phyloP scores from a whole-genome alignment of 2,113 vertebrate genomes.

The Prolemur simus region DNA sequence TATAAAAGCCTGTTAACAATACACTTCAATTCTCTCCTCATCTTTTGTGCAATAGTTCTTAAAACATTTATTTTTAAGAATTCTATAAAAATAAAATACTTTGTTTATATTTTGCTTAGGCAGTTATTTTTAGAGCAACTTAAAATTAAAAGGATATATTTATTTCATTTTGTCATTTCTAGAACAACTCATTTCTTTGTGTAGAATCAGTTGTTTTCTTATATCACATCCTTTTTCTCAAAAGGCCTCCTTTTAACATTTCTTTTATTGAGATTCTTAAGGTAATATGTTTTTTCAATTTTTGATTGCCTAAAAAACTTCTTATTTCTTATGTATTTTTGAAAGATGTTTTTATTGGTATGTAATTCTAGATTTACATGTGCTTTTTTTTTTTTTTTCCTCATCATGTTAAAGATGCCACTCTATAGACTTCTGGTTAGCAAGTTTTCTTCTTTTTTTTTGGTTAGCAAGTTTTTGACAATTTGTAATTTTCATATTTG shows the following conservation, averaged over 20 bases:
- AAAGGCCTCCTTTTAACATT: neutral
- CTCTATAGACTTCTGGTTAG: neutral
- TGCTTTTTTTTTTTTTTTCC: too few relatives aligned
- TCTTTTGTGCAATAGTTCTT: neutral
- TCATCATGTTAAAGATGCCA: neutral
- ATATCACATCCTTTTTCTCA: neutral
- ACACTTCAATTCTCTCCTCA: neutral
- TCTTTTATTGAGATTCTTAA: too few relatives aligned
- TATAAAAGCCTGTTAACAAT: neutral
- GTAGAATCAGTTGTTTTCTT: neutral
- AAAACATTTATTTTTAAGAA: too few relatives aligned
- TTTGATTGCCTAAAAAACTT: neutral
- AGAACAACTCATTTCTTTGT: neutral
- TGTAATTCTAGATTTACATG: too few relatives aligned
- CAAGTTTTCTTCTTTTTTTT: neutral
- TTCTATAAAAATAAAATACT: neutral
- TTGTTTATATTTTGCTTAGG: neutral
- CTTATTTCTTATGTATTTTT: neutral
- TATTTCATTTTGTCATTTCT: neutral
- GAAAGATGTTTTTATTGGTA: neutral
- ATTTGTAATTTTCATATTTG: neutral
- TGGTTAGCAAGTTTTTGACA: neutral
- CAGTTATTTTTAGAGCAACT: neutral
- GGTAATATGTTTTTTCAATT: neutral
- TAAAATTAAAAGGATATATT: neutral